Evolutionary conservation across 1,140 invertebrate species (phyloP).

Genomic region (Meteorus sp.): DNA sequence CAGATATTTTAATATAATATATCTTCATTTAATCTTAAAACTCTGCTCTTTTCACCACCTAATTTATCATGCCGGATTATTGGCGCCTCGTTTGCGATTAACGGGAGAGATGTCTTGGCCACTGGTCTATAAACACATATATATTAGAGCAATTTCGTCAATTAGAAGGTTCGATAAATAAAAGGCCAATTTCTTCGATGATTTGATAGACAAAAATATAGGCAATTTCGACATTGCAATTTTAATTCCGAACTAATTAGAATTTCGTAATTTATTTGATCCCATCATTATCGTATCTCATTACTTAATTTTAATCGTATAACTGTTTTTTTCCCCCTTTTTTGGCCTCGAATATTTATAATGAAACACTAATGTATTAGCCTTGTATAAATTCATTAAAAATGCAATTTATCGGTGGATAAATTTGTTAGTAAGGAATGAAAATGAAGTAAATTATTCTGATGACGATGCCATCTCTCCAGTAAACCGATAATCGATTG

Average conservation of each 20-base stretch:
- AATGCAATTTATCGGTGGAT: too few species aligned
- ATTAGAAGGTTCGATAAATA: not conserved
- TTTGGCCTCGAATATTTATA: not conserved
- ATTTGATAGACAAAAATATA: conserved; percentile 6
- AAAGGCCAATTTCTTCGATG: not conserved
- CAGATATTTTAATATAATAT: conserved; percentile 62
- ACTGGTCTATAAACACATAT: conserved; percentile 2
- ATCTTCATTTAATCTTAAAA: conserved; percentile 57
- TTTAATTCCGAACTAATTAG: conserved; percentile 7
- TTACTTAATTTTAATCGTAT: conserved; percentile 16
- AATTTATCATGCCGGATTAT: conserved; percentile 34
- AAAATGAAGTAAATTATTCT: not conserved
- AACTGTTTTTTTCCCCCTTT: not conserved
- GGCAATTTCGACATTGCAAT: conserved; percentile 12
- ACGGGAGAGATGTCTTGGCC: conserved; percentile 31
- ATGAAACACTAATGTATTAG: conserved; percentile 11
- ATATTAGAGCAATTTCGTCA: not conserved
- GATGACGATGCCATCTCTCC: conserved; percentile 15
- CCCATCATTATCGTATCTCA: conserved; percentile 17
- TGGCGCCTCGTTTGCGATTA: conserved; percentile 31
- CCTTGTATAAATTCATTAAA: not conserved
- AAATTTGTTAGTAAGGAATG: too few species aligned
- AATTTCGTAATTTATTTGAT: conserved; percentile 15
- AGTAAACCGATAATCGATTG: conserved; percentile 22
- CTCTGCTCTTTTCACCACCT: conserved; percentile 48